These are phyloP conservation scores for Poecilia picta DNA, from an alignment of 2,797 vertebrate genomes.

Conservation along the genomic window DNA sequence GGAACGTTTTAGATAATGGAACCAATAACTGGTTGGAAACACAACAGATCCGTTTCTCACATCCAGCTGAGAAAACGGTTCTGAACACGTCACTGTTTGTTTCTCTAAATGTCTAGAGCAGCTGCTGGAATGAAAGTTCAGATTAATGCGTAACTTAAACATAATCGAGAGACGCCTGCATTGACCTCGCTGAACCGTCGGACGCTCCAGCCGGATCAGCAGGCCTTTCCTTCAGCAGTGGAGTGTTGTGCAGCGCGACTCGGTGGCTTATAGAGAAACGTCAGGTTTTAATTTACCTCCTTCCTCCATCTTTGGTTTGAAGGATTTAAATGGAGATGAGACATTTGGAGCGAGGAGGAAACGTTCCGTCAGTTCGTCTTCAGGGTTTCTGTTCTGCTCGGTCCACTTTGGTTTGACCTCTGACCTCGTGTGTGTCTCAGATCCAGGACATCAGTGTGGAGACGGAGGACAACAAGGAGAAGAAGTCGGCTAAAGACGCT, in stretches of 20 bases:
- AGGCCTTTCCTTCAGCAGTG: too few relatives aligned
- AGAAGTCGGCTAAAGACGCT: conserved; percentile 97
- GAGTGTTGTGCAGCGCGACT: not conserved
- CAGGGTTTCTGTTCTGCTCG: not conserved
- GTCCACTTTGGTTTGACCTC: not conserved
- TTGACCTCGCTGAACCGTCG: too few relatives aligned
- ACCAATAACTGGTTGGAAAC: not conserved
- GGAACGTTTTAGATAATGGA: not conserved
- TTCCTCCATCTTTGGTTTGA: not conserved
- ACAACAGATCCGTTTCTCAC: not conserved
- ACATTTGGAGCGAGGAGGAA: too few relatives aligned
- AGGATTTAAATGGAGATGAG: too few relatives aligned
- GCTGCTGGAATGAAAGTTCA: too few relatives aligned
- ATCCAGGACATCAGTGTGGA: conserved; percentile 99
- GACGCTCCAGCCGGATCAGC: too few relatives aligned
- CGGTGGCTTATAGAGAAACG: not conserved
- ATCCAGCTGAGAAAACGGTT: too few relatives aligned
- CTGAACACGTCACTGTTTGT: too few relatives aligned
- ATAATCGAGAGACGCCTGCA: too few relatives aligned
- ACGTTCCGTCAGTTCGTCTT: not conserved
- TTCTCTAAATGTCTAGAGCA: not conserved
- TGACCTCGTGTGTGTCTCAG: conserved; percentile 69
- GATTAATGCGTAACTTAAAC: too few relatives aligned
- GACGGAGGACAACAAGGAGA: conserved; percentile 99
- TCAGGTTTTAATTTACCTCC: too few relatives aligned